phyloP scores from a whole-genome alignment of 2,888 invertebrate species.

The Thymelicus sylvestris region DNA sequence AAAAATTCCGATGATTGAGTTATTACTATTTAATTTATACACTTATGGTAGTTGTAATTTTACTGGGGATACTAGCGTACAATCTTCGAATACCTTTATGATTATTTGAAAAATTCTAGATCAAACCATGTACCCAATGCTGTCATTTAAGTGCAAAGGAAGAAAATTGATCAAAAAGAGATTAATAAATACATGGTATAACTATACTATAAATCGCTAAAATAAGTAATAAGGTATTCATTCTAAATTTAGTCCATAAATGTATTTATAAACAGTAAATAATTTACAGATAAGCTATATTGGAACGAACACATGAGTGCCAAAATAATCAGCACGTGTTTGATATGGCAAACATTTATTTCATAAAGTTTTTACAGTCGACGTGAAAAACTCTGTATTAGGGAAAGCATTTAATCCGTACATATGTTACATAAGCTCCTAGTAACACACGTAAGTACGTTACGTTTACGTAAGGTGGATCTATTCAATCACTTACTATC shows the following conservation, averaged over 20 bases:
- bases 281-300: not conserved
- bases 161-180: no score
- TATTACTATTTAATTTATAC: no score
- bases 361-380: not conserved
- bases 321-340: not conserved
- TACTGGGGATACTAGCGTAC: no score
- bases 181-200: no score
- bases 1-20: not conserved
- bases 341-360: not conserved
- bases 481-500: slow-evolving; percentile 75
- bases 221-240: no score
- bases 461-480: slow-evolving; percentile 77
- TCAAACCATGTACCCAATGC: no score
- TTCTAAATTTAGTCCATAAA: not conserved
- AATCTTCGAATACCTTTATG: no score
- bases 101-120: no score
- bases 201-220: no score
- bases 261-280: not conserved
- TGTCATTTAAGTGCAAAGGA: no score
- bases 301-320: not conserved
- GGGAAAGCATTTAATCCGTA: slow-evolving; percentile 50
- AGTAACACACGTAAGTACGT: slow-evolving; percentile 69
- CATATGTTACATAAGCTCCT: slow-evolving; percentile 63
- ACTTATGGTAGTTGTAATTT: no score
- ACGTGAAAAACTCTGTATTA: slow-evolving; percentile 13